These are phyloP conservation scores for Pantherophis guttatus DNA, from an alignment of 2,113 vertebrate genomes.

Conservation along the genomic window DNA sequence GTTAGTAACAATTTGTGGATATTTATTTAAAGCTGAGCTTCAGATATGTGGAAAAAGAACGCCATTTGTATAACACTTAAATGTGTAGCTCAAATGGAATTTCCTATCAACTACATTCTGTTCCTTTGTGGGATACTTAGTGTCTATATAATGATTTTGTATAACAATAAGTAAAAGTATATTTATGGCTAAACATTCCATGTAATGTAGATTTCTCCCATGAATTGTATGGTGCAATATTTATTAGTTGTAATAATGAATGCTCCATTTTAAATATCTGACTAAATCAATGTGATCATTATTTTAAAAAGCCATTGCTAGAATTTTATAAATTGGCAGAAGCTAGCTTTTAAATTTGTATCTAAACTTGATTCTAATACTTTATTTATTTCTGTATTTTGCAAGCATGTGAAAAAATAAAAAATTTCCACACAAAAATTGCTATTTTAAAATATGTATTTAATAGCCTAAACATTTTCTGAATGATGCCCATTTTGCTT, in stretches of 20 bases:
- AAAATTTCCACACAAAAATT: background rate
- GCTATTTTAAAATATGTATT: background rate
- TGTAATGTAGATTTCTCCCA: background rate
- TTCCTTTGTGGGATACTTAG: background rate
- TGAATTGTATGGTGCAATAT: background rate
- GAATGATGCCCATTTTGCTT: background rate
- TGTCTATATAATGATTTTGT: background rate
- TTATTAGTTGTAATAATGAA: background rate
- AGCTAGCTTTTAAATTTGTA: background rate
- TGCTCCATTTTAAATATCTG: background rate
- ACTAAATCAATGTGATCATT: background rate
- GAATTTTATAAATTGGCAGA: background rate
- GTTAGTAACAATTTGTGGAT: background rate
- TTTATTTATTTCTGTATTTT: background rate
- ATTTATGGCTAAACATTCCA: background rate
- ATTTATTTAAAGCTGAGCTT: background rate
- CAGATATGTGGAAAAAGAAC: background rate
- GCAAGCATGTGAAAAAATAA: background rate
- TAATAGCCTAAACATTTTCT: background rate
- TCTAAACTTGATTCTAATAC: background rate
- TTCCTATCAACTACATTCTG: background rate
- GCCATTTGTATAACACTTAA: background rate
- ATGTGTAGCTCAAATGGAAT: background rate
- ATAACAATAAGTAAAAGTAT: background rate
- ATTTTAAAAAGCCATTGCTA: background rate